Evolutionary conservation across 2,797 vertebrate species (phyloP), one percentile per base, ranked within the genome.

Genomic region (Eulemur albifrons): DNA sequence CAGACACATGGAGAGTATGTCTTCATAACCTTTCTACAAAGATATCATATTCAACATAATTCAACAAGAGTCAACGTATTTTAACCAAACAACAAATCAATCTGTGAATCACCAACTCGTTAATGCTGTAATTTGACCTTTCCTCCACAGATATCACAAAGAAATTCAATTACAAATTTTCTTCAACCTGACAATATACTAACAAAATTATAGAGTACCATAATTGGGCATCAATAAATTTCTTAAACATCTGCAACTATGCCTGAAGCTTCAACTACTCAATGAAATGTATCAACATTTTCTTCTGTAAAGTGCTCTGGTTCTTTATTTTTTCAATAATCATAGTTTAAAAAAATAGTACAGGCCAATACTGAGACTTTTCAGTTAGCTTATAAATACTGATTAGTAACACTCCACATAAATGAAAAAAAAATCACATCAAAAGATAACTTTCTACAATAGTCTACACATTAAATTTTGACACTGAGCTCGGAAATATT

Each of bases 401-500:
- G 21, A 61, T 35, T 76, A 67, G 59, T 63, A 65, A 40, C 40
- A 72, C 40, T 43, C 67, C 61, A 67, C 14, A 95, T 9, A 72
- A 72, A 87, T 15, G 30, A 69, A 92, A 83, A 79, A 79, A 79
- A 81, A 79, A 84, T 79, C 59, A 93, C 32, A 63, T 6, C 52
- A 88, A 90, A 70, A 80, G 7, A 59, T 70, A 85, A 88, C 32
- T 90, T 96, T 86, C 81, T 93, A 82, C 9, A 15, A 70, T 81
- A 95, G 59, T 93, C 65, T 82, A 92, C n/a, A 90, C 65, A 85
- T 48, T 90, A 85, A 92, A 92, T 81, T 94, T 88, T 97, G 81
- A 96, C 81, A 91, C 18, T 52, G n/a, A 88, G 86, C 48, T 92
- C 30, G 75, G 70, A 93, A 94, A 90, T 73, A 95, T 63, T 97